These are phyloP conservation scores for Eurytoma californica DNA, from an alignment of 2,888 invertebrate genomes.

Conservation along the genomic window DNA sequence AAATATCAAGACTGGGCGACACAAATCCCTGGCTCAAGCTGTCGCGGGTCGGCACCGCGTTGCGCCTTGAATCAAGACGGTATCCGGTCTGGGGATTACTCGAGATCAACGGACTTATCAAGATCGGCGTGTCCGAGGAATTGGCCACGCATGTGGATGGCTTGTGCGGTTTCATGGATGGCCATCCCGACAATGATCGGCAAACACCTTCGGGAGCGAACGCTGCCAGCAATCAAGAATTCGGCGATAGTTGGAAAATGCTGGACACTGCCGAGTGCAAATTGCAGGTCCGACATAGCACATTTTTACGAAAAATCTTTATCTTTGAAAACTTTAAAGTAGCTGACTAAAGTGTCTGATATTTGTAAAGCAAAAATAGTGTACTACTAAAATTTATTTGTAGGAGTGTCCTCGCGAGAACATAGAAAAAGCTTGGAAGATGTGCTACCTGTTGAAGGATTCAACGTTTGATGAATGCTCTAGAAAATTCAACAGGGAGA, in stretches of 20 bases:
- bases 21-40: constrained; percentile 74
- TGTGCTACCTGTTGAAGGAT: constrained; percentile 83
- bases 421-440: constrained; percentile 81
- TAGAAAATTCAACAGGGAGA: constrained; percentile 80
- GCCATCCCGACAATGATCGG: constrained; percentile 81
- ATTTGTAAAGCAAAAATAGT: too few species aligned
- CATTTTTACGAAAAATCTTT: background rate
- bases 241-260: constrained; percentile 84
- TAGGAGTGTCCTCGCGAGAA: constrained; percentile 79
- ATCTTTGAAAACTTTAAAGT: too few species aligned
- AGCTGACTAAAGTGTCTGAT: too few species aligned
- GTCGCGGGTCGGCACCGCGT: constrained; percentile 81
- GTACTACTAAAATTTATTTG: background rate
- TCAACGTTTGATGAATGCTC: constrained; percentile 81
- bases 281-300: constrained; percentile 67
- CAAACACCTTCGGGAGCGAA: constrained; percentile 81
- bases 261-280: constrained; percentile 61
- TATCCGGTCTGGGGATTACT: constrained; percentile 86
- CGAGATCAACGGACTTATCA: constrained; percentile 81
- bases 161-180: constrained; percentile 87
- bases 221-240: constrained; percentile 81
- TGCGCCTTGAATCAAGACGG: constrained; percentile 82
- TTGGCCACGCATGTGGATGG: constrained; percentile 83
- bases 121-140: constrained; percentile 83
- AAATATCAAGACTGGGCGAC: constrained; percentile 79